phyloP scores from a whole-genome alignment of 2,113 vertebrate species.

The Elephas maximus region DNA sequence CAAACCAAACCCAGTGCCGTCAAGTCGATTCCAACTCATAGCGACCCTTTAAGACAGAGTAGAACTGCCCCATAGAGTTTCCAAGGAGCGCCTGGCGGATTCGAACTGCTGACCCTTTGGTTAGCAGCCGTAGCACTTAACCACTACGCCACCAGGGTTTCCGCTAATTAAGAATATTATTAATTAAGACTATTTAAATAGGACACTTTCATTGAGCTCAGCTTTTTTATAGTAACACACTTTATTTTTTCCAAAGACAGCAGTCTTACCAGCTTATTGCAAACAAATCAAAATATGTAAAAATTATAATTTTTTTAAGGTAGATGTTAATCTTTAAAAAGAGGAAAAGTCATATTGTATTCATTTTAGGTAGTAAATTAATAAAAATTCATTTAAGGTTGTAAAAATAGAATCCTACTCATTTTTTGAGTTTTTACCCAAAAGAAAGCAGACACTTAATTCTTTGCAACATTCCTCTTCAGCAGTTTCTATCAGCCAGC shows the following conservation, averaged over 20 bases:
- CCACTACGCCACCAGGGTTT: too few species aligned
- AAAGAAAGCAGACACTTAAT: background rate
- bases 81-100: too few species aligned
- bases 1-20: too few species aligned
- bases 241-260: background rate
- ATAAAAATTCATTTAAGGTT: background rate
- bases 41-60: too few species aligned
- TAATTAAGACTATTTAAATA: constrained; percentile 31
- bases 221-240: constrained; percentile 49
- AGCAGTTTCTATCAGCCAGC: background rate
- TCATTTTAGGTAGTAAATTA: constrained; percentile 9
- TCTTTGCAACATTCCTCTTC: background rate
- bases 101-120: too few species aligned
- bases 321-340: background rate
- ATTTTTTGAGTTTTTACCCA: constrained; percentile 32
- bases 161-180: background rate
- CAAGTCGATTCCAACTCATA: too few species aligned
- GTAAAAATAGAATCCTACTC: background rate
- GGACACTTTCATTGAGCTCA: background rate
- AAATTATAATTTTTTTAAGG: constrained; percentile 45
- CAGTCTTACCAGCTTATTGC: background rate
- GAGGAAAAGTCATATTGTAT: background rate
- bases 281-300: constrained; percentile 28
- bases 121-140: too few species aligned
- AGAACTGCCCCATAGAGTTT: too few species aligned